phyloP scores from a whole-genome alignment of 2,113 vertebrate genomes.

The Manacus vitellinus region DNA sequence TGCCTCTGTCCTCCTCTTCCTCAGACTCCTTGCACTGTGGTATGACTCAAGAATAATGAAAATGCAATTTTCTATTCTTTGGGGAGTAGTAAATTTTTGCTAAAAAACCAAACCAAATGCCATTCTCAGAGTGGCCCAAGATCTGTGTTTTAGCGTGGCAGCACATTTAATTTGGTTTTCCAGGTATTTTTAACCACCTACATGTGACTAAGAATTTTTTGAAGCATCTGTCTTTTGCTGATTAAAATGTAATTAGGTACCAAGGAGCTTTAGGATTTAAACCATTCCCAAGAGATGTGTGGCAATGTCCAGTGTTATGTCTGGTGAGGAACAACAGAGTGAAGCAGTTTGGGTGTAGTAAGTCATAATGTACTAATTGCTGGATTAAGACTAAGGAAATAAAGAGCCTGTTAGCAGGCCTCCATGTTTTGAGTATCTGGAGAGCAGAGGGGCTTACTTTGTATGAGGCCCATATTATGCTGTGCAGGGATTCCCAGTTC shows the following conservation, averaged over 20 bases:
- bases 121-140: neutral
- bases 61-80: neutral
- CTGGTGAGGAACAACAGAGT: neutral
- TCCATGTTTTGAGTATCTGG: neutral
- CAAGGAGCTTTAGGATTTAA: neutral
- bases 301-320: neutral
- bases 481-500: neutral
- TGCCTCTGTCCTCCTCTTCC: neutral
- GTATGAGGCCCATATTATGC: neutral
- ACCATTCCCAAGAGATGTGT: neutral
- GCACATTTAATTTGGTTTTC: neutral
- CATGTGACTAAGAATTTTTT: neutral
- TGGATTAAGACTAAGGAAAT: neutral
- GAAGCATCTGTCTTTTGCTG: neutral
- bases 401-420: neutral
- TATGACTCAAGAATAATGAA: neutral
- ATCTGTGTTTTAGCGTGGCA: neutral
- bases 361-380: neutral
- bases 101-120: neutral
- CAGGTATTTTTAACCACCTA: neutral
- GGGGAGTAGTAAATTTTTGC: neutral
- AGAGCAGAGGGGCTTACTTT: neutral
- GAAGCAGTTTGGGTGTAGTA: neutral
- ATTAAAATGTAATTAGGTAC: neutral
- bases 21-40: neutral